These are phyloP conservation scores for Blastomussa wellsi DNA, from an alignment of 92 coral and sea anemone genomes.

Conservation along the genomic window DNA sequence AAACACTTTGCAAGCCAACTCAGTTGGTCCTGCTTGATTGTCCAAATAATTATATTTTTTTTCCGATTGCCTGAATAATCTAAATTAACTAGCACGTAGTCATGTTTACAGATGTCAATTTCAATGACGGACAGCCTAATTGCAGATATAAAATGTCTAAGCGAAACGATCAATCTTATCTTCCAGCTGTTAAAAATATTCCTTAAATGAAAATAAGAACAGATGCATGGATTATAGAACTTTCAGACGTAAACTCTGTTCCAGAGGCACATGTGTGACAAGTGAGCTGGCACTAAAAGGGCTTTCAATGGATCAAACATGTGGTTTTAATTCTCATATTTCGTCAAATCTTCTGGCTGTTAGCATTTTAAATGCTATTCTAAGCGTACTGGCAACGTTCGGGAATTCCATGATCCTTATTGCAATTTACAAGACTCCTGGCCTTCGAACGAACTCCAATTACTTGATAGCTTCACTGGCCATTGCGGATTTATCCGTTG, in stretches of 20 bases:
- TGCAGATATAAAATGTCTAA: background rate
- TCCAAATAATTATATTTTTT: background rate
- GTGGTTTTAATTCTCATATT: background rate
- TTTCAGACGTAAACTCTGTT: background rate
- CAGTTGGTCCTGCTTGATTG: background rate
- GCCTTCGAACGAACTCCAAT: conserved; percentile 40
- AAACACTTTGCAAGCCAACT: background rate
- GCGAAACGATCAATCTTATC: background rate
- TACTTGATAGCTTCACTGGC: conserved; percentile 64
- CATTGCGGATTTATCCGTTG: conserved; percentile 56
- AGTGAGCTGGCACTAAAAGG: too few relatives aligned
- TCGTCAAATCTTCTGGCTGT: background rate
- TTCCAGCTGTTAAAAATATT: background rate
- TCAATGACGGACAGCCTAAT: background rate
- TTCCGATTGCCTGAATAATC: background rate
- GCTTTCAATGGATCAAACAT: background rate
- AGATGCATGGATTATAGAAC: background rate
- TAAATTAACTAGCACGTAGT: background rate
- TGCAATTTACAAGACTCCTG: conserved; percentile 28
- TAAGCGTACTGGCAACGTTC: background rate
- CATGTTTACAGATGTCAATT: background rate
- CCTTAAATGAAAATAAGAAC: background rate
- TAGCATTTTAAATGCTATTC: conserved; percentile 1
- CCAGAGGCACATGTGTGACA: too few relatives aligned
- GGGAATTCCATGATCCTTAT: conserved; percentile 49